phyloP scores from a whole-genome alignment of 2,797 vertebrate genomes.

The Odontamblyopus rebecca region DNA sequence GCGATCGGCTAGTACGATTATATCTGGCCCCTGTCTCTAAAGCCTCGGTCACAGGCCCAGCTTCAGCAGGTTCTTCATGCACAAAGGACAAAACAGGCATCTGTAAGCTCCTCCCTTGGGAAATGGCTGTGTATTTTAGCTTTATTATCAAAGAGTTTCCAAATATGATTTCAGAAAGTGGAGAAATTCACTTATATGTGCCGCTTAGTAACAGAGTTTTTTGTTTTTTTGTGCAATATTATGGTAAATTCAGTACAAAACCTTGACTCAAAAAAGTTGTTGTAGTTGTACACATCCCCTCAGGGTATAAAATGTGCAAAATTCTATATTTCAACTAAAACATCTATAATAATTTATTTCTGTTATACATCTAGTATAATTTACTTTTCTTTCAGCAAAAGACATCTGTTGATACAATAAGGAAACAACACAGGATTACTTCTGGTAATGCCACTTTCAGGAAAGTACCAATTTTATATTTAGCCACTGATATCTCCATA shows the following conservation, averaged over 20 bases:
- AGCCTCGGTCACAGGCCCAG: conserved; percentile 18
- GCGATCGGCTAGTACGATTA: conserved; percentile 50
- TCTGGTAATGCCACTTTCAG: not conserved
- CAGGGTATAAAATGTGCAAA: too few relatives aligned
- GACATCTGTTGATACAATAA: too few relatives aligned
- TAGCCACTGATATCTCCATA: not conserved
- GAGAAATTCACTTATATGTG: not conserved
- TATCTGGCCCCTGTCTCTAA: conserved; percentile 30
- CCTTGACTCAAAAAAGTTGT: too few relatives aligned
- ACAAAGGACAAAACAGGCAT: conserved; percentile 12
- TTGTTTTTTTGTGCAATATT: not conserved
- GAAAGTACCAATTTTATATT: not conserved
- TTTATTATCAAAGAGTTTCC: not conserved
- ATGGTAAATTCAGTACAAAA: not conserved
- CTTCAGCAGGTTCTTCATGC: not conserved
- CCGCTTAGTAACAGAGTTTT: not conserved
- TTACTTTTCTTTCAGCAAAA: too few relatives aligned
- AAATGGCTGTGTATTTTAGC: conserved; percentile 1
- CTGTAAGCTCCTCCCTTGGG: not conserved
- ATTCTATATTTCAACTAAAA: too few relatives aligned
- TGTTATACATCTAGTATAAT: too few relatives aligned
- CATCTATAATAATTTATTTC: too few relatives aligned
- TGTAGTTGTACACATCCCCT: too few relatives aligned
- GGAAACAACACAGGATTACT: not conserved
- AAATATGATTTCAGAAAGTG: not conserved